A percentile compares a stretch with the other conserved stretches of the same genome.
These are phyloP conservation scores for Drosophila pachea DNA, from an alignment of 1,140 invertebrate genomes.

Conservation along the genomic window DNA sequence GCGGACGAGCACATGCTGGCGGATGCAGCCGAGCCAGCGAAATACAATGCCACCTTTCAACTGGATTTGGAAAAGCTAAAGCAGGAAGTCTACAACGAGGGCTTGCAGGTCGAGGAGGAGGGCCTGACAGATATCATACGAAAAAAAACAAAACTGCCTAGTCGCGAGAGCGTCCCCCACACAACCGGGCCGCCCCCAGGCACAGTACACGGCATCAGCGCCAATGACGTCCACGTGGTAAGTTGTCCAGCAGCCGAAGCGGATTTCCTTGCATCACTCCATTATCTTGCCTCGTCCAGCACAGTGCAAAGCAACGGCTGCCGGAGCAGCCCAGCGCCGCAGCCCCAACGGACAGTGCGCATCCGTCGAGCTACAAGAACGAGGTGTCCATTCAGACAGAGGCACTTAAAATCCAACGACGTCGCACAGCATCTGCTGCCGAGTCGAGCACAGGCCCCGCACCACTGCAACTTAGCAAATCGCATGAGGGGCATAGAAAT, in stretches of 20 bases:
- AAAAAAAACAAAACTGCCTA: conserved; percentile 83
- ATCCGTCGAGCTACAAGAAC: conserved; percentile 64
- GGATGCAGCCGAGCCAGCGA: conserved; percentile 49
- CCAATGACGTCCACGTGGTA: conserved; percentile 57
- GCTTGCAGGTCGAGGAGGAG: conserved; percentile 89
- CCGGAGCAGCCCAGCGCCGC: conserved; percentile 39
- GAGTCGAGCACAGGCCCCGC: conserved; percentile 11
- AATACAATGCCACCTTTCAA: conserved; percentile 83
- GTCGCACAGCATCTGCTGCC: conserved; percentile 5
- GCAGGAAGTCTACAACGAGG: conserved; percentile 88
- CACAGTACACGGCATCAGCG: conserved; percentile 51
- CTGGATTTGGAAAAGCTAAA: conserved; percentile 88
- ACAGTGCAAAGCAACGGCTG: conserved; percentile 67
- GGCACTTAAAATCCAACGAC: conserved; percentile 2
- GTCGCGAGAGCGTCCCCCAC: conserved; percentile 33
- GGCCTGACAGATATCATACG: conserved; percentile 85
- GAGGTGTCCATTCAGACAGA: conserved; percentile 50
- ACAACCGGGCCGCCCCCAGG: conserved; percentile 78
- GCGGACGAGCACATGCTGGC: conserved; percentile 40
- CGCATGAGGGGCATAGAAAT: conserved; percentile 60
- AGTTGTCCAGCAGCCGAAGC: conserved; percentile 4
- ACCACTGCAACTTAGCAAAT: conserved; percentile 44
- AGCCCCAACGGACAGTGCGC: conserved; percentile 50
- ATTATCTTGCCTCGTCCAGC: background rate
- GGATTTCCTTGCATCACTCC: conserved; percentile 6